These are phyloP conservation scores for Apteryx owenii DNA, from an alignment of 2,113 vertebrate genomes.

Conservation along the genomic window DNA sequence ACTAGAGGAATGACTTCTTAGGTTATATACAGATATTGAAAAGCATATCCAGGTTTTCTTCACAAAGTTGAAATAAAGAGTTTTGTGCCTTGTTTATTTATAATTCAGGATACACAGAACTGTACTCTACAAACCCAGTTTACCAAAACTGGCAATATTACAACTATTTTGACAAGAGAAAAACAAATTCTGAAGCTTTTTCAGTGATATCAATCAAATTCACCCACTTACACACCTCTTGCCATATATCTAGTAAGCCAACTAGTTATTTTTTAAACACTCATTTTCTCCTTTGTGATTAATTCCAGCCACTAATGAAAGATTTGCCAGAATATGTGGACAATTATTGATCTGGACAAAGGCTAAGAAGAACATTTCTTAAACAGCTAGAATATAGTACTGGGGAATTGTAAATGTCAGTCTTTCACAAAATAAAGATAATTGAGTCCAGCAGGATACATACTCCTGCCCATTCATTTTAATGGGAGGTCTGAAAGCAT, in stretches of 20 bases:
- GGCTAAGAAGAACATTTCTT: background rate
- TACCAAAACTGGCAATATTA: background rate
- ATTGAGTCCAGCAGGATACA: background rate
- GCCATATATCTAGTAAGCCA: background rate
- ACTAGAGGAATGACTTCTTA: background rate
- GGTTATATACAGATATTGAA: background rate
- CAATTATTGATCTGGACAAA: background rate
- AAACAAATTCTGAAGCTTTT: background rate
- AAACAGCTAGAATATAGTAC: background rate
- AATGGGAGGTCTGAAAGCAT: background rate
- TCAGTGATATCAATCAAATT: background rate
- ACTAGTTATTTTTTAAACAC: background rate
- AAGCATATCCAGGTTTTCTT: background rate
- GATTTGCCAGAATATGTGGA: background rate
- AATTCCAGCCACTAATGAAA: background rate
- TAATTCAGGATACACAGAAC: background rate
- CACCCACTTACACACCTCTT: background rate
- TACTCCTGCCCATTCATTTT: background rate
- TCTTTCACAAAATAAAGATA: background rate
- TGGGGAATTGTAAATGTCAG: background rate
- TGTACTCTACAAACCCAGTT: background rate
- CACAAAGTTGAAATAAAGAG: background rate
- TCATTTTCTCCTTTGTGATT: background rate
- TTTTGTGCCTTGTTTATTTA: background rate
- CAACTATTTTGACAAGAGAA: background rate